phyloP scores from a whole-genome alignment of 2,797 vertebrate genomes.

The Alosa sapidissima region DNA sequence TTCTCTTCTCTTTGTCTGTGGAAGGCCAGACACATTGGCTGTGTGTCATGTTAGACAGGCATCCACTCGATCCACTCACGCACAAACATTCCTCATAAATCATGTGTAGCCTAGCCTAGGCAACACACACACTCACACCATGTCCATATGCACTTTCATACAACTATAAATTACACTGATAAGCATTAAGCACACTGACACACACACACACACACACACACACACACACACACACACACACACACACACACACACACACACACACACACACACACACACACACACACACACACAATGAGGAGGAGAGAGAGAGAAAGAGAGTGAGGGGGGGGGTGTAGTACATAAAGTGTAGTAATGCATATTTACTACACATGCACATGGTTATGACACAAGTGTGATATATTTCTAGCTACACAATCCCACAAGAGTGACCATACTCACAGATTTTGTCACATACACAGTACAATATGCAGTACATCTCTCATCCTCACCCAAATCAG shows the following conservation, averaged over 20 bases:
- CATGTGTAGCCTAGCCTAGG: not conserved
- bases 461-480: not conserved
- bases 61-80: not conserved
- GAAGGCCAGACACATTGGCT: not conserved
- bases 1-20: too few relatives aligned
- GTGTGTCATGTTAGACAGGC: not conserved
- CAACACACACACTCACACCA: not conserved
- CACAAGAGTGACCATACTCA: not conserved
- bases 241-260: not conserved
- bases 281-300: not conserved
- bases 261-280: not conserved
- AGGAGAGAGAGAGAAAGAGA: not conserved
- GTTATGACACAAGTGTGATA: not conserved
- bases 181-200: not conserved
- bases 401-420: not conserved
- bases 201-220: slow-evolving; percentile 12
- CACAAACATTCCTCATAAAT: not conserved
- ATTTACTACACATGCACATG: not conserved
- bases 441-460: not conserved
- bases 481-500: not conserved
- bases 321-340: not conserved
- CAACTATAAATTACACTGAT: not conserved
- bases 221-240: slow-evolving; percentile 6
- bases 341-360: not conserved
- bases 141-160: not conserved